Conservation (phyloP, 2,113 vertebrate genomes). For the Trinectes maculatus region DNA sequence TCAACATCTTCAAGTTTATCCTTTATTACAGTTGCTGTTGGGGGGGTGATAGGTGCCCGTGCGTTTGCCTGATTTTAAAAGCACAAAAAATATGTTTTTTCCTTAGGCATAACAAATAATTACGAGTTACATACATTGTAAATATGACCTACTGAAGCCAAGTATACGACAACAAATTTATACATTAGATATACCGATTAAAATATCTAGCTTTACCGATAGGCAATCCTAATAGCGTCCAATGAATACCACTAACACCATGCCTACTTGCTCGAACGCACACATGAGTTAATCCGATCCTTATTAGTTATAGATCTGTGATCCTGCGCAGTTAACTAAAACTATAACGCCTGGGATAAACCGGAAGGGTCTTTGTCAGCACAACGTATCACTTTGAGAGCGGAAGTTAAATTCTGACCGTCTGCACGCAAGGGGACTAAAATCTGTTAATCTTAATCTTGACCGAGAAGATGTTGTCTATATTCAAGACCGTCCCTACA, state of each 20-base stretch:
- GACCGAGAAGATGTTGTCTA: constrained; percentile 71
- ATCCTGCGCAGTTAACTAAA: neutral
- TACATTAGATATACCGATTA: neutral
- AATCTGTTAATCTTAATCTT: neutral
- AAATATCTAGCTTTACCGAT: fast-evolving
- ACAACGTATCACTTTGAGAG: constrained; percentile 67
- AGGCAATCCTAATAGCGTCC: neutral
- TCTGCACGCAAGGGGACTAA: neutral
- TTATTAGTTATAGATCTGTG: neutral
- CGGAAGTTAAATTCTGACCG: constrained; percentile 57
- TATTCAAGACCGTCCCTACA: constrained; percentile 81
- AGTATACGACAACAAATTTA: too few relatives aligned
- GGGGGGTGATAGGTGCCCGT: constrained; percentile 8
- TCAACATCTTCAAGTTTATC: constrained; percentile 77
- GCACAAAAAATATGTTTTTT: neutral
- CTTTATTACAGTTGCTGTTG: constrained; percentile 1
- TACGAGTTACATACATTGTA: fast-evolving
- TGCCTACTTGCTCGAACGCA: neutral
- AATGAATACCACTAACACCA: neutral
- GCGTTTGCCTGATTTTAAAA: constrained; percentile 55
- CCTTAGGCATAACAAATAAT: fast-evolving
- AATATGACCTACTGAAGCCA: fast-evolving
- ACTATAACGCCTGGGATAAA: neutral
- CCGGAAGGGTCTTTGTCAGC: constrained; percentile 43
- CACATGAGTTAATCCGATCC: neutral